A percentile compares a stretch with the other conserved stretches of the same genome.
phyloP scores from a whole-genome alignment of 2,113 vertebrate genomes.

The Cyanoliseus patagonus region DNA sequence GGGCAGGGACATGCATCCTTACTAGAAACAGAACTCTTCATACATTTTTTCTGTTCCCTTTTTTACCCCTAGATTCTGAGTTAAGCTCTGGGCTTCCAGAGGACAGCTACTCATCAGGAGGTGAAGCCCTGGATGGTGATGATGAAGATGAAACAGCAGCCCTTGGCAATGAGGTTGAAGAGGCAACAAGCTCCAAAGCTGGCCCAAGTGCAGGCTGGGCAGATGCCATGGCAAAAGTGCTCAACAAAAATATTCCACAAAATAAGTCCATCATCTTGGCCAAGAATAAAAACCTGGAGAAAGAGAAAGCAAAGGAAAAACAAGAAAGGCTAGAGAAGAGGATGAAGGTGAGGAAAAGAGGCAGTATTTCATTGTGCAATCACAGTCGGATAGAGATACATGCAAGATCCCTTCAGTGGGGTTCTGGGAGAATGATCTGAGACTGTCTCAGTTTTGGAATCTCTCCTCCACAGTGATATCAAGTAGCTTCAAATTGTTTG shows the following conservation, averaged over 20 bases:
- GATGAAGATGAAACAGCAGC: slow-evolving; percentile 55
- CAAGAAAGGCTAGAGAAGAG: slow-evolving; percentile 80
- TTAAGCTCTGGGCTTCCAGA: slow-evolving; percentile 52
- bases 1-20: not conserved
- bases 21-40: not conserved
- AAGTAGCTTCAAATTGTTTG: not conserved
- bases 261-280: slow-evolving; percentile 81
- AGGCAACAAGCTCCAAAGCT: slow-evolving; percentile 10
- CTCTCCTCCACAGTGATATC: not conserved
- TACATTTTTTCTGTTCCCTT: too few relatives aligned
- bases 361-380: not conserved
- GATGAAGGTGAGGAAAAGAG: slow-evolving; percentile 77
- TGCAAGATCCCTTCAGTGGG: not conserved
- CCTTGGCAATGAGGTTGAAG: not conserved
- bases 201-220: slow-evolving; percentile 86
- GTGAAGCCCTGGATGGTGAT: slow-evolving; percentile 69
- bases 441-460: not conserved
- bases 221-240: slow-evolving; percentile 93
- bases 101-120: slow-evolving; percentile 48
- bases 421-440: not conserved
- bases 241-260: slow-evolving; percentile 81
- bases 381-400: not conserved
- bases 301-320: slow-evolving; percentile 77
- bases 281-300: slow-evolving; percentile 86
- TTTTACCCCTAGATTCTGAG: slow-evolving; percentile 7